Percentiles rank a stretch among this genome's conserved stretches.
phyloP scores from a whole-genome alignment of 1,140 invertebrate species.

The Drosophila oshimai region DNA sequence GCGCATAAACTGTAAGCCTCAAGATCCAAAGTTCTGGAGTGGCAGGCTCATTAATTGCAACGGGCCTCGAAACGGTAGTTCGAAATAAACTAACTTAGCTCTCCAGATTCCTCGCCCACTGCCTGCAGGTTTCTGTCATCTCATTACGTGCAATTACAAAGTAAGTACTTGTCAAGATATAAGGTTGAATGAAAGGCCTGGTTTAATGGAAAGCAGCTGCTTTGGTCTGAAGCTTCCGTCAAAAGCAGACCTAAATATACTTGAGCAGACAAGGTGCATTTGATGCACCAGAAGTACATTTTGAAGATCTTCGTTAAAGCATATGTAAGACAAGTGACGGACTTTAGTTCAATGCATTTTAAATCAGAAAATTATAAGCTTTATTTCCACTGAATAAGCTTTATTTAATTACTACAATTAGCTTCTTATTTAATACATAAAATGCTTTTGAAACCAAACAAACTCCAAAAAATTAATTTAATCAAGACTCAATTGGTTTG shows the following conservation, averaged over 20 bases:
- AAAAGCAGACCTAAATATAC: neutral
- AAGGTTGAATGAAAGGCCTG: slow-evolving; percentile 1
- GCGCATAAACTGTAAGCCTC: slow-evolving; percentile 22
- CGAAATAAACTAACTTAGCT: slow-evolving; percentile 9
- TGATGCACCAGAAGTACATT: neutral
- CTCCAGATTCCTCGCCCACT: slow-evolving; percentile 6
- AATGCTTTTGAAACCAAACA: no score
- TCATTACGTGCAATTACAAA: slow-evolving; percentile 24
- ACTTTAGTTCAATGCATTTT: neutral
- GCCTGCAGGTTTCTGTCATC: slow-evolving; percentile 3
- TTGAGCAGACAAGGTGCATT: neutral
- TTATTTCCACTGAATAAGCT: no score
- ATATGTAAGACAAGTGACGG: neutral
- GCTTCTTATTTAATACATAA: no score
- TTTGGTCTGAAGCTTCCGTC: neutral
- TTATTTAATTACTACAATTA: no score
- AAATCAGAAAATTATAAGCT: neutral
- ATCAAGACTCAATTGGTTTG: no score
- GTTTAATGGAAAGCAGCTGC: neutral
- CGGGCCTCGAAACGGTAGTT: slow-evolving; percentile 63
- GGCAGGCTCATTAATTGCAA: slow-evolving; percentile 66
- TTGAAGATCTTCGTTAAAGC: neutral
- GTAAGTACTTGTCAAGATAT: slow-evolving; percentile 9
- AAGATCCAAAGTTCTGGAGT: slow-evolving; percentile 9
- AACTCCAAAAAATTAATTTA: no score